These are phyloP conservation scores for Ianthella basta DNA, from an alignment of 37 sponge, comb jelly and placozoan species.

Conservation along the genomic window DNA sequence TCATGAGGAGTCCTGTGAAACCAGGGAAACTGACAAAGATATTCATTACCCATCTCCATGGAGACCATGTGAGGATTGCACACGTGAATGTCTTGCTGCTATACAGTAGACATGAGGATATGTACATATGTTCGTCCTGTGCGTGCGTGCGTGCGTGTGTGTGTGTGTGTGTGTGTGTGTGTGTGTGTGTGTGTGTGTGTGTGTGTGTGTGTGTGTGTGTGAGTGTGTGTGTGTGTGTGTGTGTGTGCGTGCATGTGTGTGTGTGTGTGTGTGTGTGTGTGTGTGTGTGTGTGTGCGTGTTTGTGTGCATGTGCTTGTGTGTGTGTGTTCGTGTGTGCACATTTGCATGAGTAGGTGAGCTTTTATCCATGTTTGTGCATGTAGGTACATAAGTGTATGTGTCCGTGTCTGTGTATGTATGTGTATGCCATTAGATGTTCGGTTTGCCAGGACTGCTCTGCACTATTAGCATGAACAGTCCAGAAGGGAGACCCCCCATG, in stretches of 20 bases:
- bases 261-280: conserved; percentile 12
- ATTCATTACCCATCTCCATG: conserved; percentile 95
- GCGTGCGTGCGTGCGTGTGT: neutral
- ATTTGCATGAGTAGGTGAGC: conserved; percentile 27
- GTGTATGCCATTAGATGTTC: conserved; percentile 61
- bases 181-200: conserved; percentile 36
- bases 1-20: conserved; percentile 80
- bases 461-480: conserved; percentile 62
- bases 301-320: conserved; percentile 15
- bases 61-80: conserved; percentile 78
- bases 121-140: too few relatives aligned
- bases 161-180: conserved; percentile 30
- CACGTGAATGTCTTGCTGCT: too few relatives aligned
- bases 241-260: neutral
- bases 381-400: neutral
- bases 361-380: conserved; percentile 11
- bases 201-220: conserved; percentile 38
- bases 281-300: conserved; percentile 2
- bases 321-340: conserved; percentile 31
- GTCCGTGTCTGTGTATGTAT: neutral
- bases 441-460: conserved; percentile 92
- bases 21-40: conserved; percentile 77
- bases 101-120: too few relatives aligned
- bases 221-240: conserved; percentile 35
- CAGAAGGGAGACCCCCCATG: conserved; percentile 53